Evolutionary conservation across 2,113 vertebrate genomes (phyloP), one percentile per base, ranked within the genome.

Genomic region (Struthidea cinerea): DNA sequence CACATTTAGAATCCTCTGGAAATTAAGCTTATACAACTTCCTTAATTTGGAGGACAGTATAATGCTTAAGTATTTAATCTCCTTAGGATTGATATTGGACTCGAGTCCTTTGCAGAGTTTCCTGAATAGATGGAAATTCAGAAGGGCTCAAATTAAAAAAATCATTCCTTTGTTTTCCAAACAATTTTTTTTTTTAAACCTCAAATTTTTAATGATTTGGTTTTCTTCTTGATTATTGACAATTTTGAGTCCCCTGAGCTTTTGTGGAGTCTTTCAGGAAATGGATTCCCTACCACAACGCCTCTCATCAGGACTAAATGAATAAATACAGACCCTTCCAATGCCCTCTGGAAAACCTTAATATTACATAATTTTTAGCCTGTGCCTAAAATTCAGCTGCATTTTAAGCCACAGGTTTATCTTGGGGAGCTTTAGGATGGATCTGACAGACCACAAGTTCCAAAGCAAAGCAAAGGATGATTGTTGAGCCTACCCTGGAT

Each of bases 61-160:
- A 95, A 96, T 90, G 91, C 91, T 82, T 97, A 97, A 97, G 95
- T 96, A 96, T 93, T 97, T 97, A 97, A 97, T 97, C 95, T 94
- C 79, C 55, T 97, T 97, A 82, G 91, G 90, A 94, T 35, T 97
- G 95, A 90, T 96, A 95, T 49, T 95, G 89, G 94, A 89, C 84
- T 95, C 13, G 14, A 84, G 71, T 85, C 80, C 84, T 94, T 64
- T 76, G 86, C 92, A 89, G 83, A 71, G 33, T 96, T 96, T 96
- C 87, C 84, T 63, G 84, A 61, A 83, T 50, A 80, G 88, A 95
- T 88, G 71, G 27, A 94, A 91, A 91, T 93, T 89, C 76, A 85
- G 68, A 49, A 73, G 22, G 22, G 52, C 59, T 94, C 88, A 79
- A 84, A 89, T 84, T 41, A 91, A 70, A 68, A 68, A 77, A 94